Conservation (phyloP, 2,888 invertebrate genomes). For the Coenonympha arcania region DNA sequence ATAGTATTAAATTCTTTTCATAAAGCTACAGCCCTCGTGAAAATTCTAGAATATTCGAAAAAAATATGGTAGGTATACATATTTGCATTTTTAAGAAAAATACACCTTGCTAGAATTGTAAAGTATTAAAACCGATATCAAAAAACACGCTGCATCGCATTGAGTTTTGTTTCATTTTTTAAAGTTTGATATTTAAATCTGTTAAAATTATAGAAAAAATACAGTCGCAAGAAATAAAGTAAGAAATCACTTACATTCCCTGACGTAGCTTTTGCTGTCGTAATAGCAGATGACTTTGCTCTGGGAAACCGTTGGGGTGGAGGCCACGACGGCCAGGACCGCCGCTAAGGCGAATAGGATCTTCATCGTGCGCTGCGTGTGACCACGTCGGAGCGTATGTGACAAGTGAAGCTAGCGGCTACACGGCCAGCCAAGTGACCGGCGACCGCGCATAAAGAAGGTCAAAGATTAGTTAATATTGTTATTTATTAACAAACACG, state of each 20-base stretch:
- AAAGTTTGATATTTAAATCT: too few species aligned
- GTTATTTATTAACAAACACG: constrained; percentile 21
- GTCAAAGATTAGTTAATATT: constrained; percentile 32
- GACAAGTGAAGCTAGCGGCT: constrained; percentile 47
- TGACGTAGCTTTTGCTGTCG: constrained; percentile 78
- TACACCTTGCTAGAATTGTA: too few species aligned
- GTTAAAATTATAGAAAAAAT: background rate
- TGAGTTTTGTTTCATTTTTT: too few species aligned
- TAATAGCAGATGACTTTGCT: constrained; percentile 82
- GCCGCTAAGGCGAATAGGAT: constrained; percentile 45
- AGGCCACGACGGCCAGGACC: constrained; percentile 43
- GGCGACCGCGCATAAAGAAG: constrained; percentile 27
- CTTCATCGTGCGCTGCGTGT: constrained; percentile 50
- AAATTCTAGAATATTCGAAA: too few species aligned
- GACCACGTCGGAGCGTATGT: constrained; percentile 49
- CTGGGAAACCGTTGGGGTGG: constrained; percentile 49
- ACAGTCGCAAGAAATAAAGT: constrained; percentile 42
- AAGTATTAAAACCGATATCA: too few species aligned
- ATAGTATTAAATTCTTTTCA: too few species aligned
- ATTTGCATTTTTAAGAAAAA: too few species aligned
- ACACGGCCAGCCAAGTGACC: constrained; percentile 25
- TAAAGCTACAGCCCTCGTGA: too few species aligned
- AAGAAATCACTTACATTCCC: constrained; percentile 75
- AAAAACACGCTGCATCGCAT: too few species aligned
- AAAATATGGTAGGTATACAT: too few species aligned